Conservation (phyloP, 2,797 vertebrate genomes). For the Lemur catta region DNA sequence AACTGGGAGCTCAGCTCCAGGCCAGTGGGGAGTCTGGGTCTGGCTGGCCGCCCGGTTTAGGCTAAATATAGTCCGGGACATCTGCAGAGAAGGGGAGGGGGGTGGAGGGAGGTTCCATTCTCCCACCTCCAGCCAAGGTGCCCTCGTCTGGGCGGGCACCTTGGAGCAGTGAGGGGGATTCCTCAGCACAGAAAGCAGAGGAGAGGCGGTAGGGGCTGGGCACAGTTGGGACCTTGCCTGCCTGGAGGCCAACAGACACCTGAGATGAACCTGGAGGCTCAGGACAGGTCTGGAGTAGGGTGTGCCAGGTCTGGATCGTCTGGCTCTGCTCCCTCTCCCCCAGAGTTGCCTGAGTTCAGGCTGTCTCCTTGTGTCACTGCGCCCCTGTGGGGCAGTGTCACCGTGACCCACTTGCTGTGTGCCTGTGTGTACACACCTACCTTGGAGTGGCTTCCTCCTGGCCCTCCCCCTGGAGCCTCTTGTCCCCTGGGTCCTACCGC, state of each 20-base stretch:
- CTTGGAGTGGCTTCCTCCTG: conserved; percentile 1
- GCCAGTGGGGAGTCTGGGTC: conserved; percentile 79
- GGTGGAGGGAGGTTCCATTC: conserved; percentile 74
- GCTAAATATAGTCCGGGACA: conserved; percentile 81
- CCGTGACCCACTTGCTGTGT: conserved; percentile 53
- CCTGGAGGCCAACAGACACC: background rate
- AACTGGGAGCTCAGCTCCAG: conserved; percentile 76
- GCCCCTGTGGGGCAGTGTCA: conserved; percentile 14
- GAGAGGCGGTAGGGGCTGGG: background rate
- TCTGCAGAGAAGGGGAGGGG: conserved; percentile 79
- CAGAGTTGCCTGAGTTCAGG: conserved; percentile 42
- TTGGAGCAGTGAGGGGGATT: conserved; percentile 73
- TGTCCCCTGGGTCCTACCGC: conserved; percentile 53
- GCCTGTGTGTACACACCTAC: conserved; percentile 48
- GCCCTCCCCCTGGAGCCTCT: conserved; percentile 6
- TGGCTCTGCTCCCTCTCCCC: background rate
- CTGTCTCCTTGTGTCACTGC: conserved; percentile 26
- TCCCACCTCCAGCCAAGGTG: conserved; percentile 76
- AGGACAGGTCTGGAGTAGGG: background rate
- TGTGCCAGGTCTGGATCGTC: background rate
- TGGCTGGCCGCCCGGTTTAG: conserved; percentile 75
- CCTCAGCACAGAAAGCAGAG: conserved; percentile 46
- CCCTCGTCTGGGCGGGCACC: conserved; percentile 74
- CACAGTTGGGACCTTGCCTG: background rate
- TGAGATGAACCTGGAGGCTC: conserved; percentile 3